Evolutionary conservation across 2,888 invertebrate genomes (phyloP), one percentile per base, ranked within the genome.

Genomic region (Palloptera scutellata): DNA sequence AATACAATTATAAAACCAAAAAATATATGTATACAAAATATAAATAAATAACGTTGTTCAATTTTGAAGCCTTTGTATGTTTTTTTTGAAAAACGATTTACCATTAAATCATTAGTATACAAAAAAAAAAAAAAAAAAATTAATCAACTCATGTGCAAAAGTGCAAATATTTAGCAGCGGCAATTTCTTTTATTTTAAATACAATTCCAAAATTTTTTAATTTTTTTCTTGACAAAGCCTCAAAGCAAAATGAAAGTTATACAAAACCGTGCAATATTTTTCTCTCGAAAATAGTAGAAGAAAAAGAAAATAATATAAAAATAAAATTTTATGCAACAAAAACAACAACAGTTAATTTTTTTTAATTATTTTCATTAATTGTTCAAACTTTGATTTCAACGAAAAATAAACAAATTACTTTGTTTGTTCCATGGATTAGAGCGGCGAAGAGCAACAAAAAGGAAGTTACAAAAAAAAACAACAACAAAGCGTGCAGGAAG

Each of bases 11-110:
- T 58, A 57, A 45, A 55, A 66, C 15, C 43, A 68, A 64, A 58
- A 53, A n/a, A n/a, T n/a, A n/a, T n/a, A 71, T 53, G 51, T 71
- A 59, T 57, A 68, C 72, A 74, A 72, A 71, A 73, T 59, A 74
- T 70, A 72, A 71, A 72, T 67, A 30, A 45, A 17, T 9, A 48
- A 20, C n/a, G 19, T 19, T 11, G 41, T 12, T 40, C 41, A 1
- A 11, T n/a, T 1, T 55, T 17, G n/a, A 40, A 51, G 17, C 52
- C 30, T 61, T 41, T 15, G 52, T 40, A 61, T 52, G 52, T 6
- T 15, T 13, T 41, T 13, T 52, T 3, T 12, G 1, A 40, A 40
- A 51, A 51, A 20, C 17, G 15, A 66, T 74, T 68, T 71, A 61
- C 63, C 67, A 72, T 70, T 74, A 70, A 67, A 58, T 59, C 17